Conservation (phyloP, 2,888 invertebrate species). For the Smittia sp. region DNA sequence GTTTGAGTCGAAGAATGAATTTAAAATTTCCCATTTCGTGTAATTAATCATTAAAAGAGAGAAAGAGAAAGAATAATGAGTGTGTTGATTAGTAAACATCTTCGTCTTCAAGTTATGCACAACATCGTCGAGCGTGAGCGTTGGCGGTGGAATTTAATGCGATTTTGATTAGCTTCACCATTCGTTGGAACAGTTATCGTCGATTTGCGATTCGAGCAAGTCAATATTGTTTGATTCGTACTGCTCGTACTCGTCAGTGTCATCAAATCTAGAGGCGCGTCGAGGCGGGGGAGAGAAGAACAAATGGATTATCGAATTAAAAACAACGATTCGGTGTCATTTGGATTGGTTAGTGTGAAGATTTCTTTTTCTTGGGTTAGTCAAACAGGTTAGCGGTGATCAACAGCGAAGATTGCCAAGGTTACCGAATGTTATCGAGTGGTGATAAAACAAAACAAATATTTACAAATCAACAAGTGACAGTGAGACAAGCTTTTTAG, state of each 20-base stretch:
- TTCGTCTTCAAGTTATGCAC: not conserved
- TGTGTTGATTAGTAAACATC: not conserved
- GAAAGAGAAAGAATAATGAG: not conserved
- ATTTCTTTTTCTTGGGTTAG: not conserved
- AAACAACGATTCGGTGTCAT: not conserved
- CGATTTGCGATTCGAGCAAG: constrained; percentile 28
- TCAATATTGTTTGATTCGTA: constrained; percentile 29
- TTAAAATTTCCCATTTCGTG: not conserved
- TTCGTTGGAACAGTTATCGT: constrained; percentile 32
- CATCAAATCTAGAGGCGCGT: constrained; percentile 30
- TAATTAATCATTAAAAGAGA: not conserved
- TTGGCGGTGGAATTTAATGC: not conserved
- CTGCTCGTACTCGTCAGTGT: constrained; percentile 24
- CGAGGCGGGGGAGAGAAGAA: not conserved
- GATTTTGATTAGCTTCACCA: constrained; percentile 13
- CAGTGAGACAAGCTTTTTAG: not conserved
- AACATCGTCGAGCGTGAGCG: not conserved
- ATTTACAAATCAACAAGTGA: not conserved
- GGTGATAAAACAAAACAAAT: not conserved
- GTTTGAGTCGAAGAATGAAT: not conserved
- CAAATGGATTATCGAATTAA: not conserved
- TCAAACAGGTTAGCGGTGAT: not conserved
- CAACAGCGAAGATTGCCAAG: not conserved
- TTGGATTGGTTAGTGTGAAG: not conserved
- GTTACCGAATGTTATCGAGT: not conserved